phyloP scores from a whole-genome alignment of 1,140 invertebrate species.

The Mylabris phalerata region DNA sequence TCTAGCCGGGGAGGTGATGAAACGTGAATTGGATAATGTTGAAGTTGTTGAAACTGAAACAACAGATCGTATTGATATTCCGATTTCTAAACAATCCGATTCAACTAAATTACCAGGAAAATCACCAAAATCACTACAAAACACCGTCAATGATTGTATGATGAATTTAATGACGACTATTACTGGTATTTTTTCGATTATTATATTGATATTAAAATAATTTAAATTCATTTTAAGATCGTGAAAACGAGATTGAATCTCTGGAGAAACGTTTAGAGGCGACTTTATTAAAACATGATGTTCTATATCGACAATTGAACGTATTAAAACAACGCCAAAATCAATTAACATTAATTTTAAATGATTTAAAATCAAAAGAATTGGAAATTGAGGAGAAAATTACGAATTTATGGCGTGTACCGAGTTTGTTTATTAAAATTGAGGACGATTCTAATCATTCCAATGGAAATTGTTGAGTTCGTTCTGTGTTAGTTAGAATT shows the following conservation, averaged over 20 bases:
- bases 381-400: conserved; percentile 7
- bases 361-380: conserved; percentile 22
- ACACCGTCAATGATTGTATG: conserved; percentile 35
- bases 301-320: conserved; percentile 30
- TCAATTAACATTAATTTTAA: conserved; percentile 35
- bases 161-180: conserved; percentile 32
- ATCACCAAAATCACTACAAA: neutral
- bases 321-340: conserved; percentile 34
- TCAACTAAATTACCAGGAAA: conserved; percentile 1
- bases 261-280: conserved; percentile 32
- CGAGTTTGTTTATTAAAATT: neutral
- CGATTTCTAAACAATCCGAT: neutral
- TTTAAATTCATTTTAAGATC: conserved; percentile 29
- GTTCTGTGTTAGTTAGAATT: neutral
- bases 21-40: conserved; percentile 29
- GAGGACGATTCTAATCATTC: neutral
- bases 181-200: conserved; percentile 30
- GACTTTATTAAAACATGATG: conserved; percentile 27
- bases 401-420: neutral
- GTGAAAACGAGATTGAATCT: conserved; percentile 37
- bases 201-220: neutral
- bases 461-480: neutral
- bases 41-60: conserved; percentile 16
- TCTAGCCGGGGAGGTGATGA: conserved; percentile 36
- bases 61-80: conserved; percentile 37